These are phyloP conservation scores for Bellardia bayeri DNA, from an alignment of 2,888 invertebrate genomes.

Conservation along the genomic window DNA sequence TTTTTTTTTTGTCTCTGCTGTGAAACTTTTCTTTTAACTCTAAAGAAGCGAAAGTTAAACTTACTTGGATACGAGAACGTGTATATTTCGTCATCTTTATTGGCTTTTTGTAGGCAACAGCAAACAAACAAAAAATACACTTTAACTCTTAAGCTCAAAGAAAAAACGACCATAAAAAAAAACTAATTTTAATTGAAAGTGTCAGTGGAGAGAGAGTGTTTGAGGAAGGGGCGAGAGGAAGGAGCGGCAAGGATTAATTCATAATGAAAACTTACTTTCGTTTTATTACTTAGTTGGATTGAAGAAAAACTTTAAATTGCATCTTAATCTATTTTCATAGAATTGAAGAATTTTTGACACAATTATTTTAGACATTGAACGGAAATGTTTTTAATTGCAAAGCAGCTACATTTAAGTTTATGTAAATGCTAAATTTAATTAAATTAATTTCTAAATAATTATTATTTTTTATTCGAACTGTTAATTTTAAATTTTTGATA, in stretches of 20 bases:
- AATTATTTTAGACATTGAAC: too few relatives aligned
- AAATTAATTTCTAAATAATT: neutral
- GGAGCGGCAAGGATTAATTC: neutral
- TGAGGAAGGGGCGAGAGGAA: neutral
- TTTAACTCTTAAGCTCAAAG: slow-evolving; percentile 10
- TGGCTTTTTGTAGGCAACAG: neutral
- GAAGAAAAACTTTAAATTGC: slow-evolving; percentile 1
- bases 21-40: slow-evolving; percentile 54
- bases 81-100: slow-evolving; percentile 15
- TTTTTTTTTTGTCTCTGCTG: slow-evolving; percentile 20
- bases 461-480: too few relatives aligned
- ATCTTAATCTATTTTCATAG: neutral
- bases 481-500: too few relatives aligned
- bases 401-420: neutral
- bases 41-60: slow-evolving; percentile 62
- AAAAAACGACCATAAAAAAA: neutral
- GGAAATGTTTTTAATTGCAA: too few relatives aligned
- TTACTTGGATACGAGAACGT: neutral
- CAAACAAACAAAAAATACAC: neutral
- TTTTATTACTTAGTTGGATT: neutral
- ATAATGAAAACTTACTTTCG: neutral
- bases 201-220: neutral
- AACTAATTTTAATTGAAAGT: slow-evolving; percentile 31
- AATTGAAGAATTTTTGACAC: neutral
- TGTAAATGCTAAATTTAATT: neutral